Percentiles rank a stretch among this genome's conserved stretches.
Conservation (phyloP, 1,140 invertebrate species). For the Camponotus pennsylvanicus region DNA sequence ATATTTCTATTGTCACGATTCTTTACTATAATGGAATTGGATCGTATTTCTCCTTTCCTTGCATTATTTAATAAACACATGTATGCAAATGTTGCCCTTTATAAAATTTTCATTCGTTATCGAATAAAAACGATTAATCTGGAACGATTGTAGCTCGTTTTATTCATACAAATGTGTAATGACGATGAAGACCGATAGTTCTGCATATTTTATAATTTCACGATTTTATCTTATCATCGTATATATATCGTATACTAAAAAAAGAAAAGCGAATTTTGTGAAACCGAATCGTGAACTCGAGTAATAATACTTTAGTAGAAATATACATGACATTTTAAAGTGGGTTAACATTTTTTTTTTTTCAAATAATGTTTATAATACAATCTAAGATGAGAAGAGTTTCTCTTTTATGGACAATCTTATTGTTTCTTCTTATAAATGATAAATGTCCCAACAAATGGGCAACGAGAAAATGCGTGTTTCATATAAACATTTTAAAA, state of each 20-base stretch:
- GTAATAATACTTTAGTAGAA: neutral
- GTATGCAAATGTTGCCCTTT: neutral
- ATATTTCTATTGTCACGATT: slow-evolving; percentile 54
- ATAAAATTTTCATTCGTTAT: neutral
- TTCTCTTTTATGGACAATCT: neutral
- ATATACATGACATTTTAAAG: neutral
- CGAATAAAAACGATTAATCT: slow-evolving; percentile 20
- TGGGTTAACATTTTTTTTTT: neutral
- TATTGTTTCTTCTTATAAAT: neutral
- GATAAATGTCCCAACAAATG: neutral
- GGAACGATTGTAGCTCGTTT: neutral
- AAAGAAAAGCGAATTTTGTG: neutral
- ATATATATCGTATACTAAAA: neutral
- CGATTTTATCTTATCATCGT: neutral
- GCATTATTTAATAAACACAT: slow-evolving; percentile 51
- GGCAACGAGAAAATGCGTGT: neutral
- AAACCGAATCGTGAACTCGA: no score
- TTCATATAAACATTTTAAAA: neutral
- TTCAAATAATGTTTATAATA: no score
- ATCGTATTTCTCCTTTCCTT: slow-evolving; percentile 27
- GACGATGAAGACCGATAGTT: neutral
- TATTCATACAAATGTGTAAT: slow-evolving; percentile 9
- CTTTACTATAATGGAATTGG: slow-evolving; percentile 35
- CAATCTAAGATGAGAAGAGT: neutral
- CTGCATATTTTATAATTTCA: neutral